A percentile compares a stretch with the other conserved stretches of the same genome.
Conservation (phyloP, 2,888 invertebrate species). For the Abrostola triplasia region DNA sequence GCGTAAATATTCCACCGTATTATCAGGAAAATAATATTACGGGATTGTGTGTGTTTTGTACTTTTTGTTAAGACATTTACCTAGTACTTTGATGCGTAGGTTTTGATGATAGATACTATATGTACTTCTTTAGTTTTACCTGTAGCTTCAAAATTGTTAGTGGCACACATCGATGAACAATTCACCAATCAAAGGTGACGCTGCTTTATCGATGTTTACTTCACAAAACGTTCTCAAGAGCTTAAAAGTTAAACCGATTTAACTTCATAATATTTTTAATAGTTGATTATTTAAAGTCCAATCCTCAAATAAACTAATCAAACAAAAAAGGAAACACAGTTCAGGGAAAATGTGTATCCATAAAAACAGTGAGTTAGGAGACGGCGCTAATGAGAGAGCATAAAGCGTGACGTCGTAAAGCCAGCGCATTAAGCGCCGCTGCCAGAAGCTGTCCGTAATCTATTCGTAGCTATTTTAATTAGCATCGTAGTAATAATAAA, state of each 20-base stretch:
- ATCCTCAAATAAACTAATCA: slow-evolving; percentile 60
- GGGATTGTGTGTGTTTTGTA: slow-evolving; percentile 10
- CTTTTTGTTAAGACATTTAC: background rate
- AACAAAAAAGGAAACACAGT: slow-evolving; percentile 64
- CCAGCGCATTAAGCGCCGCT: slow-evolving; percentile 83
- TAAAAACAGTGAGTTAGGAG: slow-evolving; percentile 80
- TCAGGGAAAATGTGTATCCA: slow-evolving; percentile 73
- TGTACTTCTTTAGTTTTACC: too few relatives aligned
- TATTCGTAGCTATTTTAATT: slow-evolving; percentile 87
- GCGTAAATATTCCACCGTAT: slow-evolving; percentile 57
- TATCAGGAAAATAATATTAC: slow-evolving; percentile 66
- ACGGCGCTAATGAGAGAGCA: slow-evolving; percentile 85
- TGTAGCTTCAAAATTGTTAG: too few relatives aligned
- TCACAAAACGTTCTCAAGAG: background rate
- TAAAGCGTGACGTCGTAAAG: slow-evolving; percentile 87
- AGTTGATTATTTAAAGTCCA: background rate
- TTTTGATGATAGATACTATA: too few relatives aligned
- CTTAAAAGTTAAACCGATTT: background rate
- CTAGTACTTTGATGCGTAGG: too few relatives aligned
- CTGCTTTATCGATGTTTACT: too few relatives aligned
- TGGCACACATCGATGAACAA: too few relatives aligned
- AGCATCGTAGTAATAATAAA: slow-evolving; percentile 85
- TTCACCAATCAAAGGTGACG: too few relatives aligned
- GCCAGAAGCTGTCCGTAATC: slow-evolving; percentile 86
- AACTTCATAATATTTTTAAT: background rate